A percentile compares a stretch with the other conserved stretches of the same genome.
Evolutionary conservation across 2,888 invertebrate genomes (phyloP).

Genomic region (Limenitis camilla): DNA sequence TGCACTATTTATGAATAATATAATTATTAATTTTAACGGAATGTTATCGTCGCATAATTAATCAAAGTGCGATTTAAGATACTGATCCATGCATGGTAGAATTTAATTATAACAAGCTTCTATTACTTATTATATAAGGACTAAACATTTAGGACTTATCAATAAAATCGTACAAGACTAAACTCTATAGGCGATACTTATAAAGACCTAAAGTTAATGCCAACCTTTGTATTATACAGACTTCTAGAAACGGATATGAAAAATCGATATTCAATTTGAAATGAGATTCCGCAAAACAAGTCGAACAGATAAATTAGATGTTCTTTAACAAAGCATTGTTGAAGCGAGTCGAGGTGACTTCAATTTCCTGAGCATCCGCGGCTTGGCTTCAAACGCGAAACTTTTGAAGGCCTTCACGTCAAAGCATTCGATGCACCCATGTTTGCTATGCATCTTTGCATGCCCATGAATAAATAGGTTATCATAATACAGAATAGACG

Average conservation of each 20-base stretch:
- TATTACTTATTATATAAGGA: too few species aligned
- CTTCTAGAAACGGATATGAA: constrained; percentile 14
- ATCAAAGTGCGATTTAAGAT: too few species aligned
- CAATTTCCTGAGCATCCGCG: constrained; percentile 68
- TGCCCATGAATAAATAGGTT: constrained; percentile 57
- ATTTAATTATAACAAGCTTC: too few species aligned
- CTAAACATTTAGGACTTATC: too few species aligned
- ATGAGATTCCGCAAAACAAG: constrained; percentile 54
- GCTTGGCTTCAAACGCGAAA: constrained; percentile 49
- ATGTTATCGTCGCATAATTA: too few species aligned
- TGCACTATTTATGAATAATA: too few species aligned
- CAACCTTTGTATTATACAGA: background rate
- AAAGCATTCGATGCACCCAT: constrained; percentile 60
- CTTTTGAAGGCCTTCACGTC: constrained; percentile 60
- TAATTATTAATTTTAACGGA: too few species aligned
- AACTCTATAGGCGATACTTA: too few species aligned
- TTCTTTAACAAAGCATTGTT: constrained; percentile 72
- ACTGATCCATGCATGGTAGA: too few species aligned
- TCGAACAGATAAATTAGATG: constrained; percentile 66
- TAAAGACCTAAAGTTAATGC: background rate
- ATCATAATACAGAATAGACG: constrained; percentile 35
- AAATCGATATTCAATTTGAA: constrained; percentile 69
- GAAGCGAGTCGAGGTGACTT: constrained; percentile 61
- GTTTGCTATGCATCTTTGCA: constrained; percentile 38
- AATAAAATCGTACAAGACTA: too few species aligned